Evolutionary conservation across 2,113 vertebrate species (phyloP).

Genomic region (Vidua chalybeata): DNA sequence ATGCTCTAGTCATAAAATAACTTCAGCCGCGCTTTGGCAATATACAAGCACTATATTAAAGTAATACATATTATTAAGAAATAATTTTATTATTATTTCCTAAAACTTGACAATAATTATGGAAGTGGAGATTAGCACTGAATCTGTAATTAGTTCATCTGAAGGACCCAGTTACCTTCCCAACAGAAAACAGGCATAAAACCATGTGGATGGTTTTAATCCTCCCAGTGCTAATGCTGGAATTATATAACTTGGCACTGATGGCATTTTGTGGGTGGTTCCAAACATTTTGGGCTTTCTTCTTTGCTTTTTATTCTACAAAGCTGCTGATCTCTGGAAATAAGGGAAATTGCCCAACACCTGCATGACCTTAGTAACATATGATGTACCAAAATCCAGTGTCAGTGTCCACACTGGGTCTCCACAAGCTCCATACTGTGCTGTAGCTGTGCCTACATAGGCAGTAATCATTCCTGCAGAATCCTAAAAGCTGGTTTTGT

Average conservation of each 20-base stretch:
- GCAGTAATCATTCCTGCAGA: background rate
- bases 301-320: background rate
- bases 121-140: background rate
- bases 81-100: background rate
- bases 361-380: background rate
- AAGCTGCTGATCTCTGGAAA: background rate
- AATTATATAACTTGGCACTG: background rate
- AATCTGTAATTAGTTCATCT: background rate
- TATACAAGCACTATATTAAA: background rate
- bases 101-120: background rate
- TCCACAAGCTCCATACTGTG: fast-evolving
- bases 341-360: background rate
- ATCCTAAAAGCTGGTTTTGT: background rate
- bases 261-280: background rate
- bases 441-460: background rate
- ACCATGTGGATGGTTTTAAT: background rate
- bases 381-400: background rate
- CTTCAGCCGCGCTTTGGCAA: background rate
- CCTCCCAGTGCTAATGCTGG: fast-evolving
- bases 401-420: background rate
- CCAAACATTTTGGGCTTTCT: background rate
- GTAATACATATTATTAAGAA: background rate
- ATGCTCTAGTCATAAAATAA: background rate
- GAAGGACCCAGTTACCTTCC: background rate
- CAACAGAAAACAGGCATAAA: background rate